phyloP scores from a whole-genome alignment of 2,888 invertebrate genomes.

The Dastarcus helophoroides region DNA sequence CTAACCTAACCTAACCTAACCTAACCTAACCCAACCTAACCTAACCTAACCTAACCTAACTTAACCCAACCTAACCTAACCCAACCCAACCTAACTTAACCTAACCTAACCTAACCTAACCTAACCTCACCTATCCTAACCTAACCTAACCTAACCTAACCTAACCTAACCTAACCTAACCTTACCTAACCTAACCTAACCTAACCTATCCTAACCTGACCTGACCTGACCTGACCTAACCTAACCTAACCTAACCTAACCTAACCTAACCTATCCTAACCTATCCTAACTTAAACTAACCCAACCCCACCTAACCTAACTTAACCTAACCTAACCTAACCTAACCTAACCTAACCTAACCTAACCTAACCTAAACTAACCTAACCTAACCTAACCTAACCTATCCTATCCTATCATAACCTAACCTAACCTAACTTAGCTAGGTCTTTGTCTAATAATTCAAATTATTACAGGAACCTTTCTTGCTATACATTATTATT shows the following conservation, averaged over 20 bases:
- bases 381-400: constrained; percentile 1
- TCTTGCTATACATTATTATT: too few relatives aligned
- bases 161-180: too few relatives aligned
- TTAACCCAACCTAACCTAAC: not conserved
- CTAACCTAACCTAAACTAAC: constrained; percentile 1
- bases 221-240: not conserved
- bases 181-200: constrained; percentile 1
- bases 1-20: too few relatives aligned
- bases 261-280: not conserved
- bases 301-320: not conserved
- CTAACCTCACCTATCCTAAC: not conserved
- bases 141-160: constrained; percentile 1
- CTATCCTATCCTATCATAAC: not conserved
- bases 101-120: constrained; percentile 1
- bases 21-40: not conserved
- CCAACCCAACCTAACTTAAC: constrained; percentile 1
- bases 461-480: too few relatives aligned
- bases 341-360: too few relatives aligned
- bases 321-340: too few relatives aligned
- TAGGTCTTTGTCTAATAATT: too few relatives aligned
- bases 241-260: too few relatives aligned
- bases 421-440: constrained; percentile 1
- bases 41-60: not conserved
- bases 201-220: not conserved
- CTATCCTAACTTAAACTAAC: constrained; percentile 1